phyloP scores from a whole-genome alignment of 2,797 vertebrate species.

The Rhyacichthys aspro region DNA sequence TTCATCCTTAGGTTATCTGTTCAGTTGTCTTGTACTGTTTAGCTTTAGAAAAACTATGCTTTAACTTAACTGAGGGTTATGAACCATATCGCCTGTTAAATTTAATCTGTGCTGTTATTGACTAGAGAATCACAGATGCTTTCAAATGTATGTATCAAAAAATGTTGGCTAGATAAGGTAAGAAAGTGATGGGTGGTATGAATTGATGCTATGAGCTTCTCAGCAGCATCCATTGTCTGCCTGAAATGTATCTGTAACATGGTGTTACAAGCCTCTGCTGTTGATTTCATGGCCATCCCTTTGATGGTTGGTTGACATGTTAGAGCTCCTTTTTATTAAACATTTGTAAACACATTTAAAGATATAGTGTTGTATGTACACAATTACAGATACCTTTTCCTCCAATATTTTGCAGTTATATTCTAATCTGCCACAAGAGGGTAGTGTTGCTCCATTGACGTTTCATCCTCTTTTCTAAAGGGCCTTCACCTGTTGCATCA shows the following conservation, averaged over 20 bases:
- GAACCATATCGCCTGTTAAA: no score
- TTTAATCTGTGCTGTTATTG: no score
- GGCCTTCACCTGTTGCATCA: constrained; percentile 59
- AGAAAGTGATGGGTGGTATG: no score
- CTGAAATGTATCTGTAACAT: constrained; percentile 1
- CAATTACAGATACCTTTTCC: constrained; percentile 4
- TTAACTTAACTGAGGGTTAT: no score
- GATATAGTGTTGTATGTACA: constrained; percentile 1
- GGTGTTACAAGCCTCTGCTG: constrained; percentile 22
- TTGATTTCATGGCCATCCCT: constrained; percentile 54
- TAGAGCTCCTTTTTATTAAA: constrained; percentile 56
- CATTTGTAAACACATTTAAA: constrained; percentile 7
- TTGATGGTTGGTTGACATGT: constrained; percentile 19
- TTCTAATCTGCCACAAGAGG: constrained; percentile 58
- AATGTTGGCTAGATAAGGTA: no score
- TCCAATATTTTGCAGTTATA: background rate
- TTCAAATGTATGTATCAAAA: no score
- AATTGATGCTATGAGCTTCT: no score
- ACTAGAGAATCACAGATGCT: no score
- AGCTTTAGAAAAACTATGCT: no score
- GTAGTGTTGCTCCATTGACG: constrained; percentile 51
- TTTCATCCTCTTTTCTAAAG: background rate
- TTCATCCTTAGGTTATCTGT: no score
- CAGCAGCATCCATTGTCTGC: background rate
- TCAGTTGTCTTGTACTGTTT: no score